Percentiles rank a stretch among this genome's conserved stretches.
phyloP scores from a whole-genome alignment of 2,113 vertebrate genomes.

The Silurus glanis region DNA sequence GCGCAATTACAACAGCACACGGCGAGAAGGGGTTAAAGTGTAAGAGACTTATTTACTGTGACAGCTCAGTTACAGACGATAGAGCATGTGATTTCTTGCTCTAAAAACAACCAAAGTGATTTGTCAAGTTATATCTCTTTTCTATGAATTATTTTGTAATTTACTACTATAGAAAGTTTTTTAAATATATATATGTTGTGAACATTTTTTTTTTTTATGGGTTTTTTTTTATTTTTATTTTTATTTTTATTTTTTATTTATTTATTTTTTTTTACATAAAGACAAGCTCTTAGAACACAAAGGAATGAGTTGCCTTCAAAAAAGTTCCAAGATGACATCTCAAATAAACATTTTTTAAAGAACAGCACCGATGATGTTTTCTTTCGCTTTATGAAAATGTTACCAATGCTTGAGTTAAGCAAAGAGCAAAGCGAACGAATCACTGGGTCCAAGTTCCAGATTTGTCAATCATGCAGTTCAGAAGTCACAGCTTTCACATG shows the following conservation, averaged over 20 bases:
- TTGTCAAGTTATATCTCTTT: not conserved
- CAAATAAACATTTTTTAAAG: not conserved
- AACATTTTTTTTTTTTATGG: no score
- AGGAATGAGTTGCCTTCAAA: no score
- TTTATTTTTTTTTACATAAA: no score
- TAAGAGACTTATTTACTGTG: not conserved
- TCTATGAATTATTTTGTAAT: not conserved
- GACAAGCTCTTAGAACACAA: no score
- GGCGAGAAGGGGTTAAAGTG: not conserved
- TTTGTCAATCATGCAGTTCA: not conserved
- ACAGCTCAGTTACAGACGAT: not conserved
- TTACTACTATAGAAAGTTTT: not conserved
- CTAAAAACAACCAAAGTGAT: not conserved
- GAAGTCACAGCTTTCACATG: not conserved
- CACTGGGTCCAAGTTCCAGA: not conserved
- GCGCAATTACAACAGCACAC: constrained; percentile 1
- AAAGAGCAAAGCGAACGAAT: not conserved
- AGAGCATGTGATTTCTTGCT: not conserved
- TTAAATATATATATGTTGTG: no score
- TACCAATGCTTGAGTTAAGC: not conserved
- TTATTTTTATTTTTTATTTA: no score
- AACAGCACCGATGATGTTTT: not conserved
- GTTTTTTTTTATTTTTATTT: no score
- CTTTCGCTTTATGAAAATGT: not conserved
- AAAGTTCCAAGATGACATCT: not conserved